A percentile compares a stretch with the other conserved stretches of the same genome.
phyloP scores from a whole-genome alignment of 2,888 invertebrate species.

The Smittia sp. region DNA sequence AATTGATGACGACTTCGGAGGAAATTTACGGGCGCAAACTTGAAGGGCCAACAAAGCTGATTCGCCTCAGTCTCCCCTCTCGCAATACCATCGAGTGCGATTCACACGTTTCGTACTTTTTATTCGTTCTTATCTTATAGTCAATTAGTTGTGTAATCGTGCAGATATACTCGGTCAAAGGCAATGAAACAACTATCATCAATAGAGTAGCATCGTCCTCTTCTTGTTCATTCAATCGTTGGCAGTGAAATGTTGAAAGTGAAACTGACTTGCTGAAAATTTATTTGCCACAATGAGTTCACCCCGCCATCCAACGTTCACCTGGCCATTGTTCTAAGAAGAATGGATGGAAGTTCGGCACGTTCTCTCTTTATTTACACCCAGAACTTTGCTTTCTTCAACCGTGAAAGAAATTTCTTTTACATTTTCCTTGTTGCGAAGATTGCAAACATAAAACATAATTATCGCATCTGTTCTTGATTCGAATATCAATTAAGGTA shows the following conservation, averaged over 20 bases:
- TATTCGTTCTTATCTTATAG: slow-evolving; percentile 24
- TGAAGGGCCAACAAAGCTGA: not conserved
- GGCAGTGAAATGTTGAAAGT: not conserved
- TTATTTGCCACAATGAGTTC: not conserved
- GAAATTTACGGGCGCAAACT: not conserved
- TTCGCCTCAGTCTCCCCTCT: too few species aligned
- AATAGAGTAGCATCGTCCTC: not conserved
- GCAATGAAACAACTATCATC: not conserved
- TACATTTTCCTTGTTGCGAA: not conserved
- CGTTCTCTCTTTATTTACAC: slow-evolving; percentile 18
- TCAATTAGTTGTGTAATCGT: slow-evolving; percentile 32
- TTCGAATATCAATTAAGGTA: slow-evolving; percentile 52
- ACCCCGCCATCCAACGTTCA: not conserved
- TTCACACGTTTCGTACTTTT: not conserved
- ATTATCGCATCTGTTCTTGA: slow-evolving; percentile 41
- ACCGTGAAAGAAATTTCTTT: not conserved
- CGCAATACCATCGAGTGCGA: not conserved
- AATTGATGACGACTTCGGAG: not conserved
- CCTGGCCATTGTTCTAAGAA: slow-evolving; percentile 17
- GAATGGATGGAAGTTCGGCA: not conserved
- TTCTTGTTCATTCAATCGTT: not conserved
- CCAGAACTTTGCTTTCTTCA: not conserved
- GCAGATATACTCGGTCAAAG: not conserved
- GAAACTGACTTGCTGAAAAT: not conserved
- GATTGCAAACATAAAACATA: slow-evolving; percentile 35